Base-by-base conservation (phyloP, 2,113 vertebrate species). In the Chionis minor region DNA sequence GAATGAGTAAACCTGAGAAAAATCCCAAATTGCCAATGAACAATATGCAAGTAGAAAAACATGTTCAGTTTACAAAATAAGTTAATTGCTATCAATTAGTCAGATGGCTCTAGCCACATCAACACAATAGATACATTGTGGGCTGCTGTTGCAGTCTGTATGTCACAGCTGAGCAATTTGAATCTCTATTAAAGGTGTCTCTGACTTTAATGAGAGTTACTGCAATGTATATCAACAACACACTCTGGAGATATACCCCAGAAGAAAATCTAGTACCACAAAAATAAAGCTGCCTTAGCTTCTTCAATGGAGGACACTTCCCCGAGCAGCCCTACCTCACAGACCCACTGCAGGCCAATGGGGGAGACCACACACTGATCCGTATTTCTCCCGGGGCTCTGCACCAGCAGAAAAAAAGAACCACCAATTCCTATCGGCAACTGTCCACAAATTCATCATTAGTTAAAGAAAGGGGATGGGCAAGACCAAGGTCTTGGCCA, bases 1-100 rank as follows among this genome's bases (percentile, higher is more conserved):
- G 81, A 96, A 95, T 75, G 61, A 82, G 42, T 95, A 95, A 97
- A 94, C 70, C 77, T 80, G 77, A 96, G 69, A 96, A 96, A 95
- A 94, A 88, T 66, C 86, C 70, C 91, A 66, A 95, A 91, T 42
- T 95, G 45, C 83, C 94, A 80, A 82, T 73, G 70, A 94, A 95
- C 95, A 86, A 94, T 61, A 95, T 80, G 73, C 55, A 91, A 95
- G 74, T 85, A 82, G 70, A 94, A 97, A 97, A 97, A 94, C 77
- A 91, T 10, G 38, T 92, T 82, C 84, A 87, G 94, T 92, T 91
- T 92, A 94, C 81, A 86, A 94, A 96, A 92, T 78, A 86, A 95
- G 81, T 91, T 95, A 81, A 92, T 92, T 92, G 81, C 49, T 91
- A 73, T 45, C 62, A 92, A 96, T 95, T 91, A 96, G 92, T 97